Evolutionary conservation across 2,888 invertebrate genomes (phyloP), one percentile per base, ranked within the genome.

Genomic region (Drosophila imparisetae): DNA sequence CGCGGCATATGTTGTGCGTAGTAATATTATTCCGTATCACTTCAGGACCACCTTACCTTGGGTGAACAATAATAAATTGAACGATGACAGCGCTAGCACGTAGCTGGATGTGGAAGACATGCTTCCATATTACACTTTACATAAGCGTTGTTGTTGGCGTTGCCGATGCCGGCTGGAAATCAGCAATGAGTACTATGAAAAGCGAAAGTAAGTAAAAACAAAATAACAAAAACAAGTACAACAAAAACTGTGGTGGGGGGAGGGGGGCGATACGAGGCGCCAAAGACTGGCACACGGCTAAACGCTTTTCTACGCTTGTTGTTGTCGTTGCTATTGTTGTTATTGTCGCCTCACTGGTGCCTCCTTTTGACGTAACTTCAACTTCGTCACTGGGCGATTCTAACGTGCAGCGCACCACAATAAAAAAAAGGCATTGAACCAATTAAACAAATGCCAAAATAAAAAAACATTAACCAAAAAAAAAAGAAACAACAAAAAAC

Each of bases 1-100:
- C 2, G n/a, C 4, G 38, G 2, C 10, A 8, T 8, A 21, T 36
- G 57, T 29, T 48, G 34, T 30, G 58, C 57, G 58, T 40, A 36
- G 58, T 40, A 36, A 42, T 40, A 53, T 50, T 45, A 27, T 59
- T 24, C 21, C 7, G 15, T 36, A 53, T 48, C 29, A 27, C 13
- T 18, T 38, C 38, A 30, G 45, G 36, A 27, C n/a, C 30, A 7
- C 8, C 55, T 89, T 92, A 93, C 93, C 93, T 92, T 93, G 93
- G 85, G 93, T 92, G 86, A 93, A 91, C 92, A 93, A 93, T 90
- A 93, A 92, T 91, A 93, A 83, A 91, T 93, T 93, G 87, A 93
- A 93, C 81, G 93, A 93, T 90, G 93, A 93, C 89, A 92, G 90
- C 90, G 93, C 92, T 90, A 93, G 92, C 90, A 92, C 92, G 86